Base-by-base conservation (phyloP, 2,113 vertebrate species). In the Silurus asotus region DNA sequence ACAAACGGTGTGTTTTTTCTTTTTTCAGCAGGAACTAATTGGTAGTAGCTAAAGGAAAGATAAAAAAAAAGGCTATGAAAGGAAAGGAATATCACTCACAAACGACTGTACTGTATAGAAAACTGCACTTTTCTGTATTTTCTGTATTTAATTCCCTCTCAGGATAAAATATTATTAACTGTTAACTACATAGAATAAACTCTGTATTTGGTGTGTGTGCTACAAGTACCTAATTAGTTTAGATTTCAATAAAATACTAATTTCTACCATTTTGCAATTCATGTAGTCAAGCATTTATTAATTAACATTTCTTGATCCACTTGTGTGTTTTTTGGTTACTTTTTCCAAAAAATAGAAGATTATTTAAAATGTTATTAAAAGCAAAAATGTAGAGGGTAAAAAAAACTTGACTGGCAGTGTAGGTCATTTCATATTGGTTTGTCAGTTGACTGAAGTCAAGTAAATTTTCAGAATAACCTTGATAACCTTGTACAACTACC, bases 391-490 rank as follows among this genome's bases (percentile, higher is more conserved):
- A 8, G 74, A 6, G 13, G 7, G 11, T 23, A 37, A 1, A 76
- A 53, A 76, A 14, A n/a, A n/a, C 10, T 2, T 25, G 49, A 25
- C 23, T 20, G 48, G 48, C 1, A 74, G 48, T 23, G 3, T 20
- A 55, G 56, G 87, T 53, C 51, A 74, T 58, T 87, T 62, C 11
- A 25, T 64, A 17, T 56, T 80, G 67, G 53, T 82, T 88, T 84
- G 28, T 49, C 72, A 55, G 15, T 56, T 82, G 83, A 56, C 49
- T 82, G 53, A 88, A 51, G 48, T 61, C 59, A n/a, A 58, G 67
- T 58, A 74, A 45, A 61, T 82, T 55, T 88, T 80, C 78, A 56
- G 19, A 69, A 59, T 78, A 69, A 69, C 69, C 87, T 85, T 37
- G 62, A 67, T 67, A 67, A 85, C 77, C 23, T 51, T 58, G 15